Base-by-base conservation (phyloP, 2,888 invertebrate species). In the Morpho achilles region DNA sequence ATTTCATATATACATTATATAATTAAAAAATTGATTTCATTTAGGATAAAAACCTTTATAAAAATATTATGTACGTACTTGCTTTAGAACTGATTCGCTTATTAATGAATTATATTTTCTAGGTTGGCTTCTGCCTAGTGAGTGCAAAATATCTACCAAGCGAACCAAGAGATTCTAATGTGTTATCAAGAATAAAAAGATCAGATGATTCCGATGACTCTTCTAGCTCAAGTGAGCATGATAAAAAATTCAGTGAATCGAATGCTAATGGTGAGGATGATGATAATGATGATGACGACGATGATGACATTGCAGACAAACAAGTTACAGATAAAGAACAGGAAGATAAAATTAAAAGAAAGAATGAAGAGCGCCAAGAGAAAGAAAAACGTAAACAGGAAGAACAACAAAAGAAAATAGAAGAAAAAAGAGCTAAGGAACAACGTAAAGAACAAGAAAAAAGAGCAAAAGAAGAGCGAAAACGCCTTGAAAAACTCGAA, bases 121-220 rank as follows among this genome's bases (percentile, higher is more conserved):
- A 90, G 90, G 76, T 82, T 61, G 81, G 83, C 74, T 66, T 87
- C 56, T 82, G 84, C 67, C 63, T 82, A 59, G 84, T 76, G 58
- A 82, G 81, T 67, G 87, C 90, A 71, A 89, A 89, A 79, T 82
- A 89, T 70, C 67, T 90, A 62, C 88, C 88, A 10, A 72, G 82
- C 65, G 84, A 87, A 68, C 56, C 63, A 66, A 72, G 68, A 56
- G 73, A 74, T 64, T 69, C 76, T 32, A 74, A 70, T 51, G 66
- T 79, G 55, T 67, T 77, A 66, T 67, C 74, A 63, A 73, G 76
- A 44, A 69, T 74, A 62, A 72, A 70, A 59, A 73, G 78, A 69
- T 76, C 76, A 57, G 69, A 53, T 41, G 48, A 74, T 49, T 79
- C 75, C 50, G 76, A 81, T 58, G 79, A 84, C 57, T 78, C 80